Percentiles rank a stretch among this genome's conserved stretches.
Evolutionary conservation across 2,888 invertebrate species (phyloP).

Genomic region (Asteroscopus sphinx): DNA sequence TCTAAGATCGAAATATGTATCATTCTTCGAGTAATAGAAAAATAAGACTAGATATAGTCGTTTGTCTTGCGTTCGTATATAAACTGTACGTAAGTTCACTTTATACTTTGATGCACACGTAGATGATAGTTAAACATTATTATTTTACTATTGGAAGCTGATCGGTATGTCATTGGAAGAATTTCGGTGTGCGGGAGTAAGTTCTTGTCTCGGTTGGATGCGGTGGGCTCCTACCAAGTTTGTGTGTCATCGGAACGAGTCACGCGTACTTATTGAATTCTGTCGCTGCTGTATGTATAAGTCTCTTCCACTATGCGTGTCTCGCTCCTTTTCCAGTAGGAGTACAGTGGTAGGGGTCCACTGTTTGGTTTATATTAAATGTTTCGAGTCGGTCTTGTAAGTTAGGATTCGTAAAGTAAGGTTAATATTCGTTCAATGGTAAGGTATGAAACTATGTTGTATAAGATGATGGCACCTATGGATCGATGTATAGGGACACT

Average conservation of each 20-base stretch:
- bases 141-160: slow-evolving; percentile 83
- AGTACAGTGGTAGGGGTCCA: slow-evolving; percentile 62
- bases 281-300: slow-evolving; percentile 61
- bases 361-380: slow-evolving; percentile 66
- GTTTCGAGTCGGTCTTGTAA: slow-evolving; percentile 80
- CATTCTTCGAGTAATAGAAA: slow-evolving; percentile 81
- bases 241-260: slow-evolving; percentile 59
- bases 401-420: slow-evolving; percentile 84
- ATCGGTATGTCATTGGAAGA: slow-evolving; percentile 82
- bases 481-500: slow-evolving; percentile 87
- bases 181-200: slow-evolving; percentile 81
- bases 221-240: slow-evolving; percentile 69
- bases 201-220: slow-evolving; percentile 70
- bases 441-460: slow-evolving; percentile 79
- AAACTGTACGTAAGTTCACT: slow-evolving; percentile 85
- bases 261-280: slow-evolving; percentile 62
- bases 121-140: slow-evolving; percentile 81
- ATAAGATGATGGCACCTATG: slow-evolving; percentile 80
- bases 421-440: slow-evolving; percentile 82
- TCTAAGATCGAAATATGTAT: slow-evolving; percentile 78
- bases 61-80: slow-evolving; percentile 81
- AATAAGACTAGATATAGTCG: slow-evolving; percentile 85
- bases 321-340: slow-evolving; percentile 56
- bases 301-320: slow-evolving; percentile 65
- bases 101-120: slow-evolving; percentile 86